phyloP scores from a whole-genome alignment of 2,888 invertebrate genomes.

The Drosophila meridionalis region DNA sequence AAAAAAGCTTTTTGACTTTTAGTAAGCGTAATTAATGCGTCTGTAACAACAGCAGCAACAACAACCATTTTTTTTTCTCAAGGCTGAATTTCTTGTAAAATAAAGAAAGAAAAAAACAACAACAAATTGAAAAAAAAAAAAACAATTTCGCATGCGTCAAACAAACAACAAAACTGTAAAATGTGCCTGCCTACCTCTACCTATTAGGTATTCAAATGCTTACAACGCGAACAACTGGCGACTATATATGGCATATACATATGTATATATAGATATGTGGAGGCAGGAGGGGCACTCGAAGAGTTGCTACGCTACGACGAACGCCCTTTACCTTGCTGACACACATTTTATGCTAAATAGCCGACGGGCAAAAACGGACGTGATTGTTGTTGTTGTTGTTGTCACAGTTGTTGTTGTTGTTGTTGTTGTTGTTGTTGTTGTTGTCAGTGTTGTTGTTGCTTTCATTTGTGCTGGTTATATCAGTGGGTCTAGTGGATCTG shows the following conservation, averaged over 20 bases:
- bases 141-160: slow-evolving; percentile 66
- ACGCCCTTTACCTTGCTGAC: slow-evolving; percentile 84
- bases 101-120: slow-evolving; percentile 46
- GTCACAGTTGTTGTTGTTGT: slow-evolving; percentile 18
- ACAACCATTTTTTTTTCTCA: slow-evolving; percentile 23
- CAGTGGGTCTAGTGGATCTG: slow-evolving; percentile 54
- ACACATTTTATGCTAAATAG: slow-evolving; percentile 83
- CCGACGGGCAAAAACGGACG: slow-evolving; percentile 51
- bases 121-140: slow-evolving; percentile 56
- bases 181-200: slow-evolving; percentile 38
- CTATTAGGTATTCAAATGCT: slow-evolving; percentile 73
- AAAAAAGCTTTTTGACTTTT: slow-evolving; percentile 5
- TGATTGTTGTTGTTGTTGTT: slow-evolving; percentile 31
- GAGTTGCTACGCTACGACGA: slow-evolving; percentile 37
- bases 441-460: slow-evolving; percentile 29
- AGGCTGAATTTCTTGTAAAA: slow-evolving; percentile 52
- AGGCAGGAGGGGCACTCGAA: not conserved
- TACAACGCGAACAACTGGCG: slow-evolving; percentile 59
- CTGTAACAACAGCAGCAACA: slow-evolving; percentile 44
- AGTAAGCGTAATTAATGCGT: slow-evolving; percentile 48
- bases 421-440: slow-evolving; percentile 27
- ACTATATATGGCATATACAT: slow-evolving; percentile 2
- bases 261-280: not conserved
- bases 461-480: slow-evolving; percentile 52
- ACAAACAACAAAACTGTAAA: slow-evolving; percentile 42